Conservation (phyloP, 1,140 invertebrate genomes). For the Trachymyrmex septentrionalis region DNA sequence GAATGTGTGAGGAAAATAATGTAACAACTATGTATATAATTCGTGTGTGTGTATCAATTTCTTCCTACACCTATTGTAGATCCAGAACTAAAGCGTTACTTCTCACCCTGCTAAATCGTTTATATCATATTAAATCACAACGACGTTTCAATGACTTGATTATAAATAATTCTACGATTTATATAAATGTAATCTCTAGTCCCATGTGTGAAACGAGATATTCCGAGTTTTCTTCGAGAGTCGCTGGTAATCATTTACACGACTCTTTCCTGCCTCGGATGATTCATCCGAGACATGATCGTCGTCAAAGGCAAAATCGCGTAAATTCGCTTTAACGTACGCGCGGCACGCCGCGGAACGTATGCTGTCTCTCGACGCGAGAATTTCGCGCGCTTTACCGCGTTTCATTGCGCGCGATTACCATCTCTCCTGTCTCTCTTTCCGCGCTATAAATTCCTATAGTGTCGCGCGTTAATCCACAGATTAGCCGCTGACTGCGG, state of each 20-base stretch:
- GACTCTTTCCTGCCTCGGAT: slow-evolving; percentile 3
- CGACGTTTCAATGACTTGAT: not conserved
- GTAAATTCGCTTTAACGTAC: slow-evolving; percentile 47
- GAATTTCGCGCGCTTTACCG: slow-evolving; percentile 71
- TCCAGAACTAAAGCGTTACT: too few species aligned
- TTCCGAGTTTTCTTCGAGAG: not conserved
- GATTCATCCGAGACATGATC: slow-evolving; percentile 34
- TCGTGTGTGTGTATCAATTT: too few species aligned
- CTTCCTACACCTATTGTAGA: too few species aligned
- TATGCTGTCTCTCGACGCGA: slow-evolving; percentile 42
- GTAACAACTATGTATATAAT: too few species aligned
- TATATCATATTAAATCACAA: not conserved
- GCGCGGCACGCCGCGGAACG: slow-evolving; percentile 20
- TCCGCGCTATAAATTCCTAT: slow-evolving; percentile 75
- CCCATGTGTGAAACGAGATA: not conserved
- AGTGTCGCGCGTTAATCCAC: slow-evolving; percentile 75
- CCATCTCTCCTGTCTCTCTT: slow-evolving; percentile 73
- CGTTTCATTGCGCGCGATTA: slow-evolving; percentile 73
- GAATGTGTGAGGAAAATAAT: too few species aligned
- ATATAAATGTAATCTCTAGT: not conserved
- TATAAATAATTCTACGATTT: slow-evolving; percentile 4
- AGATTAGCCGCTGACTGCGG: slow-evolving; percentile 71
- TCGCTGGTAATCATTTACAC: slow-evolving; percentile 2
- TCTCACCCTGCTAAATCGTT: too few species aligned
- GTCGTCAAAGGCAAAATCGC: slow-evolving; percentile 41